A percentile compares a stretch with the other conserved stretches of the same genome.
phyloP scores from a whole-genome alignment of 1,140 invertebrate genomes.

The Neodiprion fabricii region DNA sequence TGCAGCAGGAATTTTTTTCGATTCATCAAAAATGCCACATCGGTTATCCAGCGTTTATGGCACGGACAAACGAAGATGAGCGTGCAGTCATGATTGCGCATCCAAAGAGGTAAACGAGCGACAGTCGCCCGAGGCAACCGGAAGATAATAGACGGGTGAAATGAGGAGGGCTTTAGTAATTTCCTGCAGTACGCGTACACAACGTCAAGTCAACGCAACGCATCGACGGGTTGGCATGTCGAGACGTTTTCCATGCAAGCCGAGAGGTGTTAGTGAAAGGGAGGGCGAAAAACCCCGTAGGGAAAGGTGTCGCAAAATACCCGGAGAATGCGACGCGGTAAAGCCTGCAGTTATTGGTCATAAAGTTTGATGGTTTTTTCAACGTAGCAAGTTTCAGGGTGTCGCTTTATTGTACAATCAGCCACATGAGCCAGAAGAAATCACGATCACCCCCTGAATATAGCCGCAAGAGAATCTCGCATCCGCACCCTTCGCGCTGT shows the following conservation, averaged over 20 bases:
- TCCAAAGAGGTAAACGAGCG: neutral
- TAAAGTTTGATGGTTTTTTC: slow-evolving; percentile 5
- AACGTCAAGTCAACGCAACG: neutral
- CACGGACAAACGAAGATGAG: no score
- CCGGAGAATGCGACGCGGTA: no score
- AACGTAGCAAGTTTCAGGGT: no score
- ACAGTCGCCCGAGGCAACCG: slow-evolving; percentile 3
- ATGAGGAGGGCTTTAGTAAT: neutral
- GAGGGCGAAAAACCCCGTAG: neutral
- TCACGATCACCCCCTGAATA: no score
- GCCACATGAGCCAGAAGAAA: no score
- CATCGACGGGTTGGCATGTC: neutral
- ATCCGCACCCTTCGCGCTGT: no score
- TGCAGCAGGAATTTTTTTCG: no score
- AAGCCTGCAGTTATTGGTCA: neutral
- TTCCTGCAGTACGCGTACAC: neutral
- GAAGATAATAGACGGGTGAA: neutral
- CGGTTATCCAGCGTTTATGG: no score
- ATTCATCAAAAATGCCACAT: no score
- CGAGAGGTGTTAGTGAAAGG: neutral
- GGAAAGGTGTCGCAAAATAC: neutral
- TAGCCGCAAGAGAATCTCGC: no score
- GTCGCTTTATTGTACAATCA: no score
- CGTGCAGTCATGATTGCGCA: no score
- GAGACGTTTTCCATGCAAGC: neutral